These are phyloP conservation scores for Scolopax mira DNA, from an alignment of 2,113 vertebrate genomes.

Conservation along the genomic window DNA sequence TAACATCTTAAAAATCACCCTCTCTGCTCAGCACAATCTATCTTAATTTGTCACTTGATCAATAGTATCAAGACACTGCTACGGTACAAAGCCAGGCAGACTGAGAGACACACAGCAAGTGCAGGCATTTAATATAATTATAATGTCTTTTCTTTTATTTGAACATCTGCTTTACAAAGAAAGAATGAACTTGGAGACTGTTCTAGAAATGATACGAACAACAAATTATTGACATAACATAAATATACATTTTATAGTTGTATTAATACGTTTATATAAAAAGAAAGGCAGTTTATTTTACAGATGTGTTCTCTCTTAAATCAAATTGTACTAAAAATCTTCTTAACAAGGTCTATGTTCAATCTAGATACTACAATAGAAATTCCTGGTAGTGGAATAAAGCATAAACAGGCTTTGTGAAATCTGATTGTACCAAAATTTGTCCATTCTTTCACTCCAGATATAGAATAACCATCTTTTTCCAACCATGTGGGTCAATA, in stretches of 20 bases:
- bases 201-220: background rate
- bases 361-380: background rate
- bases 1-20: background rate
- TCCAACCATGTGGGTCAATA: background rate
- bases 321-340: background rate
- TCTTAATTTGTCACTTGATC: slow-evolving; percentile 15
- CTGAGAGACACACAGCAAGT: background rate
- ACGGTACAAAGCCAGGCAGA: background rate
- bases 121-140: background rate
- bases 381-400: background rate
- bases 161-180: background rate
- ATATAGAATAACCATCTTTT: background rate
- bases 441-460: background rate
- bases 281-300: background rate
- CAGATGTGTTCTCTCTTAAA: background rate
- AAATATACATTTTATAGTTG: background rate
- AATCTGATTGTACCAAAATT: background rate
- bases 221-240: background rate
- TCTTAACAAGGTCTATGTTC: background rate
- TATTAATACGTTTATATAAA: background rate
- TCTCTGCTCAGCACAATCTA: background rate
- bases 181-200: background rate
- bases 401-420: background rate
- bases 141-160: slow-evolving; percentile 33
- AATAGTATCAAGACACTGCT: background rate